Evolutionary conservation across 2,888 invertebrate species (phyloP), one percentile per base, ranked within the genome.

Genomic region (Oxyteleia sp.): DNA sequence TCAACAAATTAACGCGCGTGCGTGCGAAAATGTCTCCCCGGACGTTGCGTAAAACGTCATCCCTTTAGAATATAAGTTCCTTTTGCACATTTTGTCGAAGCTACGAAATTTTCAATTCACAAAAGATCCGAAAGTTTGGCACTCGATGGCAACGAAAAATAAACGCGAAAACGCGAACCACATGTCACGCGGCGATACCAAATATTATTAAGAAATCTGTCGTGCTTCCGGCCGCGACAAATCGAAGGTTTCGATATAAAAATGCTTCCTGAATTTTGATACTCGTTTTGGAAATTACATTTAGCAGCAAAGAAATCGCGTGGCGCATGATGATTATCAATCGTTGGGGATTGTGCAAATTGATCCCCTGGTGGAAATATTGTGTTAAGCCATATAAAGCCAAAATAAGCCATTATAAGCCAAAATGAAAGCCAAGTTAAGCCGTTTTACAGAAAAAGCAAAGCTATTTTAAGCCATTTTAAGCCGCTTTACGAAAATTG

Each of bases 211-310:
- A 64, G 20, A 74, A 55, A 63, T 55, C 49, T 78, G 59, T 53
- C 78, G 82, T 74, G 74, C 78, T 78, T 84, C 82, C 80, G 68
- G 49, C 20, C 16, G 41, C 16, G 35, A 53, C 43, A 20, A 69
- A 53, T 29, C 51, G 26, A 78, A 26, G 53, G 74, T 74, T 79
- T 85, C 71, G 64, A 76, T 75, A 74, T 11, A 71, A 59, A 68
- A 38, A 76, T 85, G 84, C 66, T 74, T 84, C 79, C 78, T 45
- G 75, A 78, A 80, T 84, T 84, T 82, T 85, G 82, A 82, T 45
- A 84, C 75, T 45, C 71, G 32, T 18, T 79, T 71, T 64, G 66
- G 71, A 63, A 71, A 84, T 64, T 79, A 55, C 38, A 66, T 71
- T 51, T 41, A n/a, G n/a, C n/a, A n/a, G n/a, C 11, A n/a, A 20